Base-by-base conservation (phyloP, 1,140 invertebrate genomes). In the Lerema accius region DNA sequence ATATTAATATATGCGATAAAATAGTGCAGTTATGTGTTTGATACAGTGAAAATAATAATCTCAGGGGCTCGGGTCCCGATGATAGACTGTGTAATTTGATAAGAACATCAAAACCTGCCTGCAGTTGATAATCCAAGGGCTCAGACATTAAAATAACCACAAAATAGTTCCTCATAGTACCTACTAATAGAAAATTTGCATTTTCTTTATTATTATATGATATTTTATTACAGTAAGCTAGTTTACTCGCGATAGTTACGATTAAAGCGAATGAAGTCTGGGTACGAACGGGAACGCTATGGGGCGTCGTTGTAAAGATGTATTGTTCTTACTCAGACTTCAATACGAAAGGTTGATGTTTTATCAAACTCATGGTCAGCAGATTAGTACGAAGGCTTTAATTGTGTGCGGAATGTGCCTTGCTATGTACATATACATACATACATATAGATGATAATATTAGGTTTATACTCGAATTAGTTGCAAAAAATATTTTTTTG, bases 331-430 rank as follows among this genome's bases (percentile, higher is more conserved):
- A 69, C 17, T 65, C 78, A 69, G 78, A 78, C 73, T 75, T 37
- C 50, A 64, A 63, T 72, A 63, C 65, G 35, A 75, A 61, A 69
- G 65, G 71, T 85, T 86, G 85, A 86, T 86, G 85, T 87, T 86
- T 78, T 86, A 83, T 86, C 84, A 83, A 83, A 76, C 82, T 86
- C 84, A 86, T 84, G 80, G 84, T 86, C 86, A 78, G 71, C 83
- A 80, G 73, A 82, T 73, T 81, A 65, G 77, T 86, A 81, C 71
- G 73, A 81, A 80, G 81, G 87, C 86, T 86, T 90, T 87, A 86
- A 86, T 86, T 87, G 89, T 87, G 87, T 90, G 89, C 86, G 91
- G 91, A 92, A 91, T 92, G 91, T 92, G 91, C 91, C 90, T 92
- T 92, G 91, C 89, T 84, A 82, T 89, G 83, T 88, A 87, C 74